These are phyloP conservation scores for Macrophya alboannulata DNA, from an alignment of 2,888 invertebrate species.

Conservation along the genomic window DNA sequence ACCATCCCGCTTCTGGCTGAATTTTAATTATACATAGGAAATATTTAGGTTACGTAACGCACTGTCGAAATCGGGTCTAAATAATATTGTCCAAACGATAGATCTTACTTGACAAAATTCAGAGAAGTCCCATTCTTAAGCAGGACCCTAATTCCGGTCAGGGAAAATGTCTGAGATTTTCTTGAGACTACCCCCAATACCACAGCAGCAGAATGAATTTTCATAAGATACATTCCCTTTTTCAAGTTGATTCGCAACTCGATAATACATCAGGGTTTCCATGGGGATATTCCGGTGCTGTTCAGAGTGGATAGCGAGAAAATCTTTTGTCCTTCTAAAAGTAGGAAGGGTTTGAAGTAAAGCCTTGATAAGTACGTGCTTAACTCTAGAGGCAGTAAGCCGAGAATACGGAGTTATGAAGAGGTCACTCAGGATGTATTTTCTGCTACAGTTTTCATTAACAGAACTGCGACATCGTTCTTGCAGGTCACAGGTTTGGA, in stretches of 20 bases:
- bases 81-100: constrained; percentile 39
- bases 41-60: constrained; percentile 66
- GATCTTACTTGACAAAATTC: constrained; percentile 82
- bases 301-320: constrained; percentile 24
- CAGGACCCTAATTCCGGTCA: constrained; percentile 78
- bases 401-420: too few species aligned
- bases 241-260: constrained; percentile 7
- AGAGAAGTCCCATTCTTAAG: constrained; percentile 81
- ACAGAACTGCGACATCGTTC: too few species aligned
- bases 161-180: constrained; percentile 81
- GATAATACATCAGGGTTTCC: constrained; percentile 31
- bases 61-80: constrained; percentile 53
- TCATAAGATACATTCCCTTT: background rate
- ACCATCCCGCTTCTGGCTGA: constrained; percentile 81
- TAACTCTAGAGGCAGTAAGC: too few species aligned
- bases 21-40: constrained; percentile 40
- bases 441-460: too few species aligned
- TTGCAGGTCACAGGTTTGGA: too few species aligned
- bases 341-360: too few species aligned
- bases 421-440: too few species aligned
- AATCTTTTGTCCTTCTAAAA: background rate
- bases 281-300: constrained; percentile 56
- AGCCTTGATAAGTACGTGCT: too few species aligned
- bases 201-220: constrained; percentile 68
- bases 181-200: constrained; percentile 82